Evolutionary conservation across 1,140 invertebrate genomes (phyloP).

Genomic region (Nephotettix cincticeps): DNA sequence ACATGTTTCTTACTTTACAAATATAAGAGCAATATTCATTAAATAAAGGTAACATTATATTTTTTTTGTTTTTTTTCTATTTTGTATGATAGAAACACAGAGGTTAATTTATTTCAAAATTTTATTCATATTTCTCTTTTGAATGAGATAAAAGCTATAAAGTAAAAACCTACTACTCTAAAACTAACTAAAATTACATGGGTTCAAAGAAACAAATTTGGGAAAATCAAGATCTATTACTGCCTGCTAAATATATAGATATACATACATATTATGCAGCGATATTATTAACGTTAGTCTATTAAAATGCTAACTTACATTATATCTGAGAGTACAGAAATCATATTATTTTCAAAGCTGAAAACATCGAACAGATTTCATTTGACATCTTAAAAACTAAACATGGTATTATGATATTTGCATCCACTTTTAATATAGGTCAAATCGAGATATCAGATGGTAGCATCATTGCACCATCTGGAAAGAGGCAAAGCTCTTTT

Average conservation of each 20-base stretch:
- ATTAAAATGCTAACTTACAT: not conserved
- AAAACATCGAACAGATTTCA: constrained; percentile 6
- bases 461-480: not conserved
- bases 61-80: not conserved
- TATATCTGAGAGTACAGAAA: not conserved
- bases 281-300: too few relatives aligned
- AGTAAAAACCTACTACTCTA: not conserved
- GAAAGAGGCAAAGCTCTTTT: not conserved
- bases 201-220: too few relatives aligned
- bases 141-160: constrained; percentile 2
- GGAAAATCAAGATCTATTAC: too few relatives aligned
- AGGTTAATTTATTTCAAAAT: not conserved
- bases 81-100: not conserved
- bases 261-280: too few relatives aligned
- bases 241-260: too few relatives aligned
- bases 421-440: not conserved
- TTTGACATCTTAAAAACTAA: constrained; percentile 18
- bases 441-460: not conserved
- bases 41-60: constrained; percentile 17
- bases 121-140: not conserved
- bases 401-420: constrained; percentile 16
- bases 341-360: not conserved
- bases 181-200: too few relatives aligned
- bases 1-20: constrained; percentile 18
- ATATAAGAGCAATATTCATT: not conserved